Base-by-base conservation (phyloP, 2,888 invertebrate genomes). In the Anarsia innoxiella region DNA sequence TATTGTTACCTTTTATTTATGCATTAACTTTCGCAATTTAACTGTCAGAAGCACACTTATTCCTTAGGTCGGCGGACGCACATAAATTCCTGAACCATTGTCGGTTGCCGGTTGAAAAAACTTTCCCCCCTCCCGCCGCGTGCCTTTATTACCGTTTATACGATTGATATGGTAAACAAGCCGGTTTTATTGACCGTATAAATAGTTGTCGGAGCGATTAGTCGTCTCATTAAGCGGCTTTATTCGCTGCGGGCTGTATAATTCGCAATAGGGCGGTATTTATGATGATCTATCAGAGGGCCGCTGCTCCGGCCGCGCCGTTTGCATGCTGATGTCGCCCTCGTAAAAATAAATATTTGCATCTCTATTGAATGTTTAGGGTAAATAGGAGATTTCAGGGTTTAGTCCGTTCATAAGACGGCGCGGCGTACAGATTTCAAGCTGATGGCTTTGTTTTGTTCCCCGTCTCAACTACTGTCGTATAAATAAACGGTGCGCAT, bases 1-100 rank as follows among this genome's bases (percentile, higher is more conserved):
- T 64, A 74, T 76, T 75, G 77, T 77, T 70, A 66, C 73, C 70
- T 68, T 71, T 72, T 80, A 82, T 80, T 79, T 80, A 80, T 80
- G 78, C 70, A 74, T 77, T 76, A 78, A 80, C 70, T 82, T 82
- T 69, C 53, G 63, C 78, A 74, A 79, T 82, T 75, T 70, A 71
- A 65, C 69, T 68, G 71, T 73, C 76, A 56, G 56, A 56, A 51
- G 51, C 63, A 64, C 63, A 60, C 59, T 61, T 58, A 54, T 54
- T 53, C 57, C 42, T 36, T 34, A 31, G 38, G 12, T 13, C 30
- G 28, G 42, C 36, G 42, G 41, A 48, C 53, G 49, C 37, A 51
- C 52, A 65, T 63, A 67, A 69, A 71, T 67, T 59, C 57, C 49
- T 52, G 52, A 53, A 51, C 59, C 56, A 62, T 68, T 66, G 67